Percentiles rank a stretch among this genome's conserved stretches.
phyloP scores from a whole-genome alignment of 1,140 invertebrate species.

The Drosophila biarmipes region DNA sequence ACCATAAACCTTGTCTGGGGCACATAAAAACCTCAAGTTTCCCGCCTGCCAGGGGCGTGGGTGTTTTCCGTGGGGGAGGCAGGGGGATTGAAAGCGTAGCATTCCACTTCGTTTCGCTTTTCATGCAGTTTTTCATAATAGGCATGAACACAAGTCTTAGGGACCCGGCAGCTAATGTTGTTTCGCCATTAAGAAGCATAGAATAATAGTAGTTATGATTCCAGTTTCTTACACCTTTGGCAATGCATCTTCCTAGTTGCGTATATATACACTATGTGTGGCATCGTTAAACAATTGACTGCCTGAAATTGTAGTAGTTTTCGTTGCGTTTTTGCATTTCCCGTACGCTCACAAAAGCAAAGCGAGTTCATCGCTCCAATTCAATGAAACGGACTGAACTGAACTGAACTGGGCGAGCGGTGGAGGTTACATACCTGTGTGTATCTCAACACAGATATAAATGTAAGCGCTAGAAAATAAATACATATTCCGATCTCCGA shows the following conservation, averaged over 20 bases:
- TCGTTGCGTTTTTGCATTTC: conserved; percentile 53
- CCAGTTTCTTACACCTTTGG: background rate
- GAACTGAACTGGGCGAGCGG: conserved; percentile 1
- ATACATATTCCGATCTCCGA: conserved; percentile 35
- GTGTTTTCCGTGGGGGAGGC: background rate
- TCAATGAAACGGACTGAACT: conserved; percentile 57
- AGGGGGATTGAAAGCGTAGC: conserved; percentile 38
- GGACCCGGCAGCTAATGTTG: conserved; percentile 25
- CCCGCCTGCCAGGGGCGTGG: conserved; percentile 21
- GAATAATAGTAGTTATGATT: conserved; percentile 31
- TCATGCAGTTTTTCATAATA: conserved; percentile 60
- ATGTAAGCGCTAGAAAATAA: background rate
- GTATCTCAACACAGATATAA: conserved; percentile 27
- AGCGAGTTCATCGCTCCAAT: conserved; percentile 82
- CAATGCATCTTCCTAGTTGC: conserved; percentile 27
- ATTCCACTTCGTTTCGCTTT: conserved; percentile 55
- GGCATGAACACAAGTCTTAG: conserved; percentile 7
- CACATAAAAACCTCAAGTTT: conserved; percentile 48
- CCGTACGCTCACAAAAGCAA: conserved; percentile 56
- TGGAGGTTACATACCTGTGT: conserved; percentile 30
- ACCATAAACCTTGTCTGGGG: conserved; percentile 80
- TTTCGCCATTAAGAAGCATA: conserved; percentile 20
- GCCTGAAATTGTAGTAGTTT: conserved; percentile 30
- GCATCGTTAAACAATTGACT: conserved; percentile 66
- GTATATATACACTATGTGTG: conserved; percentile 2